phyloP scores from a whole-genome alignment of 2,797 vertebrate genomes.

The Tangara arthus region DNA sequence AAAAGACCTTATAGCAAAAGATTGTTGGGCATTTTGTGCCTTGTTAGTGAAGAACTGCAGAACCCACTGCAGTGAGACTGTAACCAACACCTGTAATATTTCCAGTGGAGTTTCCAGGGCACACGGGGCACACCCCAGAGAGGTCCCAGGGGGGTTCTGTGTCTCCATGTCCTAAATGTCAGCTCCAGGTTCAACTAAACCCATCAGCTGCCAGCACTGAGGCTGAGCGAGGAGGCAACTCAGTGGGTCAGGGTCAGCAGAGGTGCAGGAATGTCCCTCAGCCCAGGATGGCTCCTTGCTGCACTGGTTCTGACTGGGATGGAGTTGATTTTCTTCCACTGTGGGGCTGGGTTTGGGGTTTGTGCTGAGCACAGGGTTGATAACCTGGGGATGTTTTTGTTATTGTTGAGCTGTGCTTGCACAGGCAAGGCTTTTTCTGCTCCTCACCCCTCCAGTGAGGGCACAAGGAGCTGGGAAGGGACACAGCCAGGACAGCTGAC shows the following conservation, averaged over 20 bases:
- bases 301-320: neutral
- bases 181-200: neutral
- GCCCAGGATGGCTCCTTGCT: neutral
- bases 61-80: neutral
- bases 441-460: neutral
- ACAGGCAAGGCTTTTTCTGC: neutral
- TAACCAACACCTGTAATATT: neutral
- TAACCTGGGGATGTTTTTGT: neutral
- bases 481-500: neutral
- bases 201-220: neutral
- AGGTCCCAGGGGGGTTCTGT: neutral
- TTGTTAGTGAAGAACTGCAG: neutral
- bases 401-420: neutral
- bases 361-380: neutral
- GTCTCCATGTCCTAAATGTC: neutral
- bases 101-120: neutral
- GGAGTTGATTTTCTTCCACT: neutral
- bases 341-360: neutral
- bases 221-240: neutral
- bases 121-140: fast-evolving
- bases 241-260: neutral
- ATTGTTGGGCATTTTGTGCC: neutral
- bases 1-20: neutral
- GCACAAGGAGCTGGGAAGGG: neutral
- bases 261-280: neutral